Conservation (phyloP, 2,888 invertebrate genomes). For the Lasioglossum vierecki region DNA sequence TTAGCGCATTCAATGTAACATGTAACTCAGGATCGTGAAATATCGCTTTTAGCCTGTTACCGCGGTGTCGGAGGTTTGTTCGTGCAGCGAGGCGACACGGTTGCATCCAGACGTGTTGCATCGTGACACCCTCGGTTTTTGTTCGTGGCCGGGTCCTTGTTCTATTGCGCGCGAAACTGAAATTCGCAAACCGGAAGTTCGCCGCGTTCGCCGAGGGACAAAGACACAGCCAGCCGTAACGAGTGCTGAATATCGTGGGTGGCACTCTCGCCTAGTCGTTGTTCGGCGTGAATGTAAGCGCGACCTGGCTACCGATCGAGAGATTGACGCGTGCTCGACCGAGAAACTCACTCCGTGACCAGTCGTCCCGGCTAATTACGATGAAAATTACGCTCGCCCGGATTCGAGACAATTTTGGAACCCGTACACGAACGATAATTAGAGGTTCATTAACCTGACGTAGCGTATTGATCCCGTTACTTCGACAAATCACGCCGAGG, state of each 20-base stretch:
- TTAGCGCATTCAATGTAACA: too few species aligned
- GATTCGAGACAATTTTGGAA: slow-evolving; percentile 28
- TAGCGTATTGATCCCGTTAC: not conserved
- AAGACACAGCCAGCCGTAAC: not conserved
- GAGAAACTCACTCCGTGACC: not conserved
- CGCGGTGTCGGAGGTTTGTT: not conserved
- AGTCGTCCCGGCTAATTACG: slow-evolving; percentile 30
- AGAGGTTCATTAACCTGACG: slow-evolving; percentile 34
- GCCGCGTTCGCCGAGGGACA: not conserved
- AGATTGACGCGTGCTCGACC: not conserved
- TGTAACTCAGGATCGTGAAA: not conserved
- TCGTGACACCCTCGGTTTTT: not conserved
- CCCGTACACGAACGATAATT: slow-evolving; percentile 33
- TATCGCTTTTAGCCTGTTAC: not conserved
- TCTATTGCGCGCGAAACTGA: not conserved
- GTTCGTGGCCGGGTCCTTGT: not conserved
- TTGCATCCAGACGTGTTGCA: not conserved
- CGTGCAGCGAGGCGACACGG: not conserved
- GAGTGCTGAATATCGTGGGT: not conserved
- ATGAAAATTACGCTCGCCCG: slow-evolving; percentile 15
- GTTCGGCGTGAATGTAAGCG: not conserved
- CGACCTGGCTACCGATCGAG: not conserved
- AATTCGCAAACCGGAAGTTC: not conserved
- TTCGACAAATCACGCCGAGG: not conserved
- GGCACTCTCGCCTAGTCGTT: not conserved